These are phyloP conservation scores for Microtus richardsoni DNA, from an alignment of 2,113 vertebrate genomes.

Conservation along the genomic window DNA sequence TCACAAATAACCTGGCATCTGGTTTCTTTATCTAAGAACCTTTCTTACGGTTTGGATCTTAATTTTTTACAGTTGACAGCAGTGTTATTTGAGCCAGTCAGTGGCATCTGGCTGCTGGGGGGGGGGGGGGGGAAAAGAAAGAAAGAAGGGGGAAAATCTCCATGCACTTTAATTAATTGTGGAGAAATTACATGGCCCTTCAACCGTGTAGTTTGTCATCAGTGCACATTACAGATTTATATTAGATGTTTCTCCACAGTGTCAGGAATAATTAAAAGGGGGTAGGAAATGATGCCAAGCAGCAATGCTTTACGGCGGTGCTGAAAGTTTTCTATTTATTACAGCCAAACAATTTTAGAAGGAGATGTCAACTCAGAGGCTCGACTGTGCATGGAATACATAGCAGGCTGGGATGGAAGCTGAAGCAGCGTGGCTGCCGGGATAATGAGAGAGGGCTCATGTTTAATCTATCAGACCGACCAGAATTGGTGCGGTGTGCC, in stretches of 20 bases:
- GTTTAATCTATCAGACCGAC: constrained; percentile 88
- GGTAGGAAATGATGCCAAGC: constrained; percentile 94
- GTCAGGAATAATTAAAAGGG: constrained; percentile 99
- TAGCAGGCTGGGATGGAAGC: constrained; percentile 83
- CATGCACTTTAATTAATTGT: constrained; percentile 99
- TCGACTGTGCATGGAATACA: constrained; percentile 86
- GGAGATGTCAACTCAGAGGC: constrained; percentile 89
- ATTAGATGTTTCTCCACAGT: constrained; percentile 99
- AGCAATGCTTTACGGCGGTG: constrained; percentile 90
- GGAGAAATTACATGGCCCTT: constrained; percentile 99
- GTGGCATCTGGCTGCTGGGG: constrained; percentile 95
- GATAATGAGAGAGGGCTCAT: constrained; percentile 85
- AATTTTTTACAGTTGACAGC: constrained; percentile 99
- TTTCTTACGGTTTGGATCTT: constrained; percentile 95
- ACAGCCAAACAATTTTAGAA: constrained; percentile 89
- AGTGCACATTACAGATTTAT: constrained; percentile 99
- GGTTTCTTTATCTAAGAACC: constrained; percentile 94
- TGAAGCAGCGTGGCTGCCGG: constrained; percentile 80
- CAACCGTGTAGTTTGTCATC: constrained; percentile 99
- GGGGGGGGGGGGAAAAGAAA: background rate
- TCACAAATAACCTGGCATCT: constrained; percentile 94
- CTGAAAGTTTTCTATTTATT: constrained; percentile 90
- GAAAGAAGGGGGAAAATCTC: constrained; percentile 77
- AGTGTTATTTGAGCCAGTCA: constrained; percentile 95
- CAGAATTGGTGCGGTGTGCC: constrained; percentile 83